Evolutionary conservation across 2,797 vertebrate species (phyloP).

Genomic region (Gymnoscopelus microlampas): DNA sequence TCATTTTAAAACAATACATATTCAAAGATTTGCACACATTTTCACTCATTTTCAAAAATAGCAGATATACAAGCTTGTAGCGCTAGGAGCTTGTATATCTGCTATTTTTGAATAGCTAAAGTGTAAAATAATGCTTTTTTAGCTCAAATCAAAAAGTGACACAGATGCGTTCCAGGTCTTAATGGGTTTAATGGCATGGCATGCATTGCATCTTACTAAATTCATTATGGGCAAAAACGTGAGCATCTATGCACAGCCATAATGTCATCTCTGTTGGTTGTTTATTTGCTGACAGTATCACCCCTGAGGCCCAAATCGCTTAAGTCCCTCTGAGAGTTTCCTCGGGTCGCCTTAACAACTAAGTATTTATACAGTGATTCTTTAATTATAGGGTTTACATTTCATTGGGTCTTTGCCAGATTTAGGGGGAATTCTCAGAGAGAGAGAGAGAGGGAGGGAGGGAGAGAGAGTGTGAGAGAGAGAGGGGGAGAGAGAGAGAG

Average conservation of each 20-base stretch:
- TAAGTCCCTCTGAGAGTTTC: conserved; percentile 34
- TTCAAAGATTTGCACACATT: too few relatives aligned
- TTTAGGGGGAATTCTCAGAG: conserved; percentile 48
- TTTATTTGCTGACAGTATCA: conserved; percentile 22
- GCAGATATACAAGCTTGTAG: too few relatives aligned
- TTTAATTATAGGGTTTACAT: conserved; percentile 81
- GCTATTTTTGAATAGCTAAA: too few relatives aligned
- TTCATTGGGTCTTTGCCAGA: conserved; percentile 76
- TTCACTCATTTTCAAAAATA: too few relatives aligned
- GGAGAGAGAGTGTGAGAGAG: conserved; percentile 18
- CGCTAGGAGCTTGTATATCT: too few relatives aligned
- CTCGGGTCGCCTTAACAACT: conserved; percentile 39
- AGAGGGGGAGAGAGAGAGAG: conserved; percentile 50
- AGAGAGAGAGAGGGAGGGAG: conserved; percentile 8
- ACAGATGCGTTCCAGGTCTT: too few relatives aligned
- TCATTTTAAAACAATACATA: too few relatives aligned
- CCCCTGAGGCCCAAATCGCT: conserved; percentile 25
- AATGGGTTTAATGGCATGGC: too few relatives aligned
- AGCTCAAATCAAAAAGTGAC: too few relatives aligned
- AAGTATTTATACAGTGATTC: conserved; percentile 67
- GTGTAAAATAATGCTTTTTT: too few relatives aligned
- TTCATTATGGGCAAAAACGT: not conserved
- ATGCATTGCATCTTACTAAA: too few relatives aligned
- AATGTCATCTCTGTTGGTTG: conserved; percentile 29
- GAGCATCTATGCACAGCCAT: not conserved